Evolutionary conservation across 2,113 vertebrate genomes (phyloP).

Genomic region (Rousettus leschenaultii): DNA sequence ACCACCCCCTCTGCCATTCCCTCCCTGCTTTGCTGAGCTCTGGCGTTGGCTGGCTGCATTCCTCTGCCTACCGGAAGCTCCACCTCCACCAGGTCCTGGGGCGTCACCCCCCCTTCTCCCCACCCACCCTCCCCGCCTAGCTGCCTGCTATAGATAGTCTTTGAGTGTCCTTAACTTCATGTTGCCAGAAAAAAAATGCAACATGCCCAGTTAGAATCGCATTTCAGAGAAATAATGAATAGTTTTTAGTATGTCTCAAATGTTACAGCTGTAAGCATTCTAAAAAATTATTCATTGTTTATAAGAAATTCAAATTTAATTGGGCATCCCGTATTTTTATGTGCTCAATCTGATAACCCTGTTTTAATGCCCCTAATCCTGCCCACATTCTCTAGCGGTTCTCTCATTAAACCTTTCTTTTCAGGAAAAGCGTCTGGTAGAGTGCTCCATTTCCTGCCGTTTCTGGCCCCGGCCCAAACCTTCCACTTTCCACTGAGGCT

Average conservation of each 20-base stretch:
- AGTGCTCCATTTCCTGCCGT: neutral
- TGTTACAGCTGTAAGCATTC: neutral
- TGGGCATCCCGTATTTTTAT: neutral
- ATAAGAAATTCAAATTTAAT: neutral
- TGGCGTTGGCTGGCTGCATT: neutral
- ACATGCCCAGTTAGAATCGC: neutral
- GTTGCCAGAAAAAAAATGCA: neutral
- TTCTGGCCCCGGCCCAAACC: neutral
- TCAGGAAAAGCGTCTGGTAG: neutral
- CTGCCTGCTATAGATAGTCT: neutral
- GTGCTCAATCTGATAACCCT: neutral
- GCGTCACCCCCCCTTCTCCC: neutral
- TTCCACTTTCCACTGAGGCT: neutral
- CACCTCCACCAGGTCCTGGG: too few relatives aligned
- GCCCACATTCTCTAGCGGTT: neutral
- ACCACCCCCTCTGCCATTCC: neutral
- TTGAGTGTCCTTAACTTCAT: neutral
- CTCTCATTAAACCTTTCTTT: neutral
- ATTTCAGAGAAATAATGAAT: neutral
- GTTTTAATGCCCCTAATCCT: neutral
- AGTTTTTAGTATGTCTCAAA: neutral
- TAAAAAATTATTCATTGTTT: neutral
- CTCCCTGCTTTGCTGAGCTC: neutral
- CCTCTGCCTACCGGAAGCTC: accelerated
- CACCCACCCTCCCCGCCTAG: neutral